These are phyloP conservation scores for Achlya flavicornis DNA, from an alignment of 2,888 invertebrate genomes.

Conservation along the genomic window DNA sequence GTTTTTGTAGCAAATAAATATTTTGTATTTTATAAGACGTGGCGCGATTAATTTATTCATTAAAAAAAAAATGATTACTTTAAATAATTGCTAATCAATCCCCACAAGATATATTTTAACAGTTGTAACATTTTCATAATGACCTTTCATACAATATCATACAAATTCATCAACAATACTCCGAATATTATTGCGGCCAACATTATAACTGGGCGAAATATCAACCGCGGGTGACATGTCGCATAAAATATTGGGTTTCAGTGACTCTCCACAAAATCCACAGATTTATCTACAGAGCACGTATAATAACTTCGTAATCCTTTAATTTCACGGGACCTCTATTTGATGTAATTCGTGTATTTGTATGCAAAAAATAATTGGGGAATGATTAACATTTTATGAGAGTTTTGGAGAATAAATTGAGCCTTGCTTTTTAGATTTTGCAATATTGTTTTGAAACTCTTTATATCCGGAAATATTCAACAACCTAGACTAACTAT, in stretches of 20 bases:
- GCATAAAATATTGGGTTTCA: constrained; percentile 5
- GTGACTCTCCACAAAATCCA: constrained; percentile 31
- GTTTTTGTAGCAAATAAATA: too few species aligned
- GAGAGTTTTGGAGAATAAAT: background rate
- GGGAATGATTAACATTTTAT: background rate
- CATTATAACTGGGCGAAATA: constrained; percentile 3
- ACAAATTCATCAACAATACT: background rate
- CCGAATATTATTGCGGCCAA: background rate
- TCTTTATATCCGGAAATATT: too few species aligned
- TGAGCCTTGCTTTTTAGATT: background rate
- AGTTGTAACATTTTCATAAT: too few species aligned
- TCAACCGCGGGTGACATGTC: constrained; percentile 3
- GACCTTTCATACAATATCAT: background rate
- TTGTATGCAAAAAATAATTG: constrained; percentile 12
- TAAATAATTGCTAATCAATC: too few species aligned
- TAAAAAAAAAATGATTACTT: too few species aligned
- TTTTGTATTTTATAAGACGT: too few species aligned
- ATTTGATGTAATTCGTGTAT: constrained; percentile 12
- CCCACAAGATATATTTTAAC: too few species aligned
- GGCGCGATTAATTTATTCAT: too few species aligned
- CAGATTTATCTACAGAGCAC: constrained; percentile 33
- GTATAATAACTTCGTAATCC: constrained; percentile 44
- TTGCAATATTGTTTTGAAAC: too few species aligned
- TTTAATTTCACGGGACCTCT: constrained; percentile 12
- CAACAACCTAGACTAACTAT: too few species aligned